Evolutionary conservation across 2,888 invertebrate species (phyloP).

Genomic region (Pseudococcus longispinus): DNA sequence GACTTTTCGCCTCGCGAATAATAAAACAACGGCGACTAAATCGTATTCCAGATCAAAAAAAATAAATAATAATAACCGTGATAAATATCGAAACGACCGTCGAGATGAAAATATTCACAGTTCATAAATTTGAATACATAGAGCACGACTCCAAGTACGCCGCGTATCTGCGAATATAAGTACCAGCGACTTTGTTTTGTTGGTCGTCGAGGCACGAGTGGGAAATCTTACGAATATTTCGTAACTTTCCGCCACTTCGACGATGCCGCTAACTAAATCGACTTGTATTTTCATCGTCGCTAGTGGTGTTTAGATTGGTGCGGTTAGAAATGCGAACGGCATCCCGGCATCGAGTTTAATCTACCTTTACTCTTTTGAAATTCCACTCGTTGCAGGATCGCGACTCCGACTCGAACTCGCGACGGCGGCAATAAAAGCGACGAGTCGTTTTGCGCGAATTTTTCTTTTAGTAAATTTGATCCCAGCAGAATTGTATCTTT

Average conservation of each 20-base stretch:
- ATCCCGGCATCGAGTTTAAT: background rate
- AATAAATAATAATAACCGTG: background rate
- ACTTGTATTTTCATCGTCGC: constrained; percentile 3
- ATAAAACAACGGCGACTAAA: background rate
- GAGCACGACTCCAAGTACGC: background rate
- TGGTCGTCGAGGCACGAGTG: background rate
- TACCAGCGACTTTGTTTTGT: background rate
- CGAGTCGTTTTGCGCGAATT: background rate
- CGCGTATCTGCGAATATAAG: background rate
- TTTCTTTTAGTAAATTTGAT: constrained; percentile 10
- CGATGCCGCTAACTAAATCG: background rate
- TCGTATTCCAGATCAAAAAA: background rate
- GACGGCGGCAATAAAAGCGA: constrained; percentile 12
- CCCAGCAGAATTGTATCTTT: constrained; percentile 18
- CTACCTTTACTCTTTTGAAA: constrained; percentile 26
- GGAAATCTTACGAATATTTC: background rate
- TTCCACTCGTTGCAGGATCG: background rate
- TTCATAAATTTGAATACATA: constrained; percentile 10
- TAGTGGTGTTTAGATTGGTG: background rate
- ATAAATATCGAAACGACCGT: background rate
- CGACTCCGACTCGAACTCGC: background rate
- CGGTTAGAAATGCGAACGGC: background rate
- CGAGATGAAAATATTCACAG: constrained; percentile 29
- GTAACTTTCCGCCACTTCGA: background rate
- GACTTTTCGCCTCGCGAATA: background rate